These are phyloP conservation scores for Parauchenoglanis ngamensis DNA, from an alignment of 2,797 vertebrate species.

Conservation along the genomic window DNA sequence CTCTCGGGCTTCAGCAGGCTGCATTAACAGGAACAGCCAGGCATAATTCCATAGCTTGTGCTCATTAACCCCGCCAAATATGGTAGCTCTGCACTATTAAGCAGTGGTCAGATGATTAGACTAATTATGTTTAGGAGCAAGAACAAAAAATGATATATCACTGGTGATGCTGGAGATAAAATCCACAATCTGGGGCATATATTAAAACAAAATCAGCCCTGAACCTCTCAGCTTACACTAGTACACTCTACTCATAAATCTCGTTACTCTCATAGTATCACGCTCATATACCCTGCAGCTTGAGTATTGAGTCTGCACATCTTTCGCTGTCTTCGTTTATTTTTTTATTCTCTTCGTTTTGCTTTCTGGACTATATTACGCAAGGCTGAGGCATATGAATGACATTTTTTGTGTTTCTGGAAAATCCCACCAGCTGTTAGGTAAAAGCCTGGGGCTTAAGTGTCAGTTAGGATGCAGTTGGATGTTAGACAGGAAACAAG, in stretches of 20 bases:
- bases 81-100: constrained; percentile 57
- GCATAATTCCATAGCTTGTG: constrained; percentile 68
- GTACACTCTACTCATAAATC: not conserved
- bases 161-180: constrained; percentile 61
- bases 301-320: constrained; percentile 9
- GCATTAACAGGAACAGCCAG: constrained; percentile 62
- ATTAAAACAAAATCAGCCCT: constrained; percentile 59
- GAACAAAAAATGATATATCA: constrained; percentile 40
- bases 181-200: constrained; percentile 59
- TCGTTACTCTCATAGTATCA: not conserved
- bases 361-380: constrained; percentile 16
- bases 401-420: constrained; percentile 57
- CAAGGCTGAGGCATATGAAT: constrained; percentile 63
- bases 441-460: constrained; percentile 72
- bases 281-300: not conserved
- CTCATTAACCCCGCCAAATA: constrained; percentile 70
- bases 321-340: constrained; percentile 47
- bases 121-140: constrained; percentile 19
- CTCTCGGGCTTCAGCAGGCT: constrained; percentile 65
- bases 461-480: constrained; percentile 48
- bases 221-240: constrained; percentile 26
- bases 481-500: constrained; percentile 74
- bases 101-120: constrained; percentile 42
- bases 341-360: constrained; percentile 40
- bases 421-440: constrained; percentile 66